phyloP scores from a whole-genome alignment of 2,888 invertebrate species.

The Scaptomyza reducta region DNA sequence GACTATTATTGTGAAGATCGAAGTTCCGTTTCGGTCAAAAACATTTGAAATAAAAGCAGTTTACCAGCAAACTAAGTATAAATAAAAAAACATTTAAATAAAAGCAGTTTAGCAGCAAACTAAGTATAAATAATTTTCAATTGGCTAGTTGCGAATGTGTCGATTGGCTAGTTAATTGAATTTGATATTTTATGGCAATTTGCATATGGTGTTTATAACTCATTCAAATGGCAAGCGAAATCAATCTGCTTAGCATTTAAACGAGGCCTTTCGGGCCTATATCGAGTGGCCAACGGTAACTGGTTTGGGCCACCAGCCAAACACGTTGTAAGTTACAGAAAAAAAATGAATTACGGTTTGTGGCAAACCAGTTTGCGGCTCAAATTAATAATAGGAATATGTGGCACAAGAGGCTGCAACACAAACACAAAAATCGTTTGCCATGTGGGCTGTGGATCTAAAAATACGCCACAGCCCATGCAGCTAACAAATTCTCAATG shows the following conservation, averaged over 20 bases:
- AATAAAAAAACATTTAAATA: too few relatives aligned
- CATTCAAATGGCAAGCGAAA: conserved; percentile 58
- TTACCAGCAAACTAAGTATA: too few relatives aligned
- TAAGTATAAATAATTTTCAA: background rate
- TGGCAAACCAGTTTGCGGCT: conserved; percentile 67
- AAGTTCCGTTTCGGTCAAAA: too few relatives aligned
- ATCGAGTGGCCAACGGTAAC: conserved; percentile 50
- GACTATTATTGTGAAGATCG: too few relatives aligned
- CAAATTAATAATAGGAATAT: conserved; percentile 72
- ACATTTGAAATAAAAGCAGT: too few relatives aligned
- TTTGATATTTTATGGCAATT: conserved; percentile 56
- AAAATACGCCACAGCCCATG: conserved; percentile 51
- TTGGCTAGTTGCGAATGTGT: conserved; percentile 26
- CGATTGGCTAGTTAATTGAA: conserved; percentile 33
- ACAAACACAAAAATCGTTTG: conserved; percentile 8
- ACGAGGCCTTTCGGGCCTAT: conserved; percentile 62
- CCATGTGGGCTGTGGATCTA: conserved; percentile 61
- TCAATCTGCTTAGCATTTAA: conserved; percentile 78
- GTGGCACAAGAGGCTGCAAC: conserved; percentile 56
- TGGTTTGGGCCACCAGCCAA: conserved; percentile 54
- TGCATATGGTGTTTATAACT: conserved; percentile 73
- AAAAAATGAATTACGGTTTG: conserved; percentile 65
- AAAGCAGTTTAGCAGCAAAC: too few relatives aligned
- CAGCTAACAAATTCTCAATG: conserved; percentile 57
- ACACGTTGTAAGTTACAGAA: conserved; percentile 62